Percentiles rank a stretch among this genome's conserved stretches.
Conservation (phyloP, 2,797 vertebrate species). For the Cynopterus sphinx region DNA sequence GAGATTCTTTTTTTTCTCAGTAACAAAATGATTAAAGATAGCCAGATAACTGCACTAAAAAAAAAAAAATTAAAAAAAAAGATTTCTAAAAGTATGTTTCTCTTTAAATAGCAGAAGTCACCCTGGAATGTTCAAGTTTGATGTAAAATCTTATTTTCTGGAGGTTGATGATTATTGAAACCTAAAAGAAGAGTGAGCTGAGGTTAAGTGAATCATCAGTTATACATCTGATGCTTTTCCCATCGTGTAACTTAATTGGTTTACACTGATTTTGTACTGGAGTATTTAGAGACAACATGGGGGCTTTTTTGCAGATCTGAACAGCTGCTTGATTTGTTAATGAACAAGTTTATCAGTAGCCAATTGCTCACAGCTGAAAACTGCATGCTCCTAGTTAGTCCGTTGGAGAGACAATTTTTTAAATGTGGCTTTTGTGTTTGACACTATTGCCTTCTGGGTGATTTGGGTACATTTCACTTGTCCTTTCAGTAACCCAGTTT, state of each 20-base stretch:
- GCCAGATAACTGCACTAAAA: background rate
- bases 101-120: background rate
- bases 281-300: conserved; percentile 70
- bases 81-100: background rate
- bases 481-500: conserved; percentile 5
- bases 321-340: conserved; percentile 76
- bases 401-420: conserved; percentile 39
- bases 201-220: conserved; percentile 67
- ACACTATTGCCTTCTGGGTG: conserved; percentile 7
- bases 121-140: background rate
- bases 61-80: background rate
- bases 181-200: conserved; percentile 49
- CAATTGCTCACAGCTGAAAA: conserved; percentile 69
- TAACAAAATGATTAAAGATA: background rate
- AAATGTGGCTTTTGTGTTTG: conserved; percentile 55
- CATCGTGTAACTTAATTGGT: conserved; percentile 63
- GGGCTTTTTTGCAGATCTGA: conserved; percentile 65
- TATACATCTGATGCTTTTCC: conserved; percentile 61
- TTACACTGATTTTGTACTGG: conserved; percentile 71
- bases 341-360: conserved; percentile 72
- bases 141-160: conserved; percentile 54
- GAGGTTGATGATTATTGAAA: conserved; percentile 50
- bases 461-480: conserved; percentile 10
- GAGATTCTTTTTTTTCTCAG: background rate
- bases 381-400: conserved; percentile 31